These are phyloP conservation scores for Drosophila virilis DNA, from an alignment of 1,140 invertebrate genomes.

Conservation along the genomic window DNA sequence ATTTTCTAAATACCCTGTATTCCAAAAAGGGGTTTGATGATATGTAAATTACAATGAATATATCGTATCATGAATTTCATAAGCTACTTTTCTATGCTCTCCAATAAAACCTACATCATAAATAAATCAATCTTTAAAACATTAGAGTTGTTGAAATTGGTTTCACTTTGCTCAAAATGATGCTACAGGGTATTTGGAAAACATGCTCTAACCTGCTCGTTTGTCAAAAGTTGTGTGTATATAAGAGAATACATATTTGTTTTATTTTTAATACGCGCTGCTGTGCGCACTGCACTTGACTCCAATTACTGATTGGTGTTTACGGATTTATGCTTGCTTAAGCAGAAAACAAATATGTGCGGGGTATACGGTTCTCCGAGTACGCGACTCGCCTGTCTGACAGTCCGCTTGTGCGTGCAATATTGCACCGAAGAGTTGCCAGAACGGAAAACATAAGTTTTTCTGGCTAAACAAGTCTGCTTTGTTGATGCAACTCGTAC, in stretches of 20 bases:
- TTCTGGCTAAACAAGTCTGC: constrained; percentile 16
- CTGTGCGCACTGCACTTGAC: constrained; percentile 65
- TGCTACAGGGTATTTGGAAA: neutral
- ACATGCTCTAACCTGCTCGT: too few relatives aligned
- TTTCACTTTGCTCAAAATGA: neutral
- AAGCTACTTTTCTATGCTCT: too few relatives aligned
- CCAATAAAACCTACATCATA: too few relatives aligned
- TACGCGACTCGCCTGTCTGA: neutral
- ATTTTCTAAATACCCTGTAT: constrained; percentile 17
- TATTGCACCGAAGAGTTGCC: constrained; percentile 23
- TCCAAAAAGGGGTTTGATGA: too few relatives aligned
- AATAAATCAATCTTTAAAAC: too few relatives aligned
- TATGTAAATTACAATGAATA: too few relatives aligned
- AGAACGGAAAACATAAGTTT: constrained; percentile 15
- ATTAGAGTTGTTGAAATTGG: too few relatives aligned
- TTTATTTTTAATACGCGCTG: constrained; percentile 23
- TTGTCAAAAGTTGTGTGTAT: neutral
- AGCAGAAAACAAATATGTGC: constrained; percentile 64
- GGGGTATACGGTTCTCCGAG: constrained; percentile 3
- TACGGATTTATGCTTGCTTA: constrained; percentile 77
- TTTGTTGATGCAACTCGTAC: constrained; percentile 2
- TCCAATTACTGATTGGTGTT: constrained; percentile 74
- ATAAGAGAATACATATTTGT: neutral
- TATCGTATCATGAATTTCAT: too few relatives aligned
- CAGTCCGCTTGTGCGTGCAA: constrained; percentile 38